These are phyloP conservation scores for Metopolophium dirhodum DNA, from an alignment of 1,140 invertebrate species.

Conservation along the genomic window DNA sequence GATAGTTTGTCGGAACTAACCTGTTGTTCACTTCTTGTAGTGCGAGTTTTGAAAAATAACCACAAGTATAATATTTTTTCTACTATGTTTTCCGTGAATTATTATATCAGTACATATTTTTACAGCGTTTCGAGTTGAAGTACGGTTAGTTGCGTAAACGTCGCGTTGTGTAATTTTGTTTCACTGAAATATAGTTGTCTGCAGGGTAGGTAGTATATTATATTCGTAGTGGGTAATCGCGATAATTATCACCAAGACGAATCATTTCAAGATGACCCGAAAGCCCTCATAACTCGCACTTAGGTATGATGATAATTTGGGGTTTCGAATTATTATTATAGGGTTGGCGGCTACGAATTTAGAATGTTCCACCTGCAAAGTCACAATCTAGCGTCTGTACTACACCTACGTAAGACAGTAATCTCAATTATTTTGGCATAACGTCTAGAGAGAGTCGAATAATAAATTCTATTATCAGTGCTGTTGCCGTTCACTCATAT, in stretches of 20 bases:
- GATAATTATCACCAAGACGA: conserved; percentile 2
- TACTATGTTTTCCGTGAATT: neutral
- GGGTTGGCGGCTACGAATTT: neutral
- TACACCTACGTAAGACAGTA: neutral
- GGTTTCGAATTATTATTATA: conserved; percentile 22
- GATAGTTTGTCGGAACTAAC: neutral
- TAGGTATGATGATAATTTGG: conserved; percentile 17
- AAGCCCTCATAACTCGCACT: neutral
- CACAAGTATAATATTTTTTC: neutral
- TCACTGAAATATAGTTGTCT: neutral
- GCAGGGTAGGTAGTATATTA: neutral
- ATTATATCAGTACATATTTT: neutral
- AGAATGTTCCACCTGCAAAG: neutral
- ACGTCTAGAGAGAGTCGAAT: neutral
- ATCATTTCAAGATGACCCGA: conserved; percentile 7
- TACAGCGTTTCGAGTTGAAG: neutral
- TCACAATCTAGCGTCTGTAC: neutral
- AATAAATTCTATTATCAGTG: neutral
- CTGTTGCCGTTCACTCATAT: neutral
- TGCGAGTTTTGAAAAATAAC: neutral
- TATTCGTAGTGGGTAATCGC: conserved; percentile 2
- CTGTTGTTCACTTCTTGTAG: neutral
- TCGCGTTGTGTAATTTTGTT: neutral
- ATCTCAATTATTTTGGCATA: neutral
- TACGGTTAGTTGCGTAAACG: neutral